phyloP scores from a whole-genome alignment of 2,797 vertebrate genomes.

The Kryptolebias ocellatus region DNA sequence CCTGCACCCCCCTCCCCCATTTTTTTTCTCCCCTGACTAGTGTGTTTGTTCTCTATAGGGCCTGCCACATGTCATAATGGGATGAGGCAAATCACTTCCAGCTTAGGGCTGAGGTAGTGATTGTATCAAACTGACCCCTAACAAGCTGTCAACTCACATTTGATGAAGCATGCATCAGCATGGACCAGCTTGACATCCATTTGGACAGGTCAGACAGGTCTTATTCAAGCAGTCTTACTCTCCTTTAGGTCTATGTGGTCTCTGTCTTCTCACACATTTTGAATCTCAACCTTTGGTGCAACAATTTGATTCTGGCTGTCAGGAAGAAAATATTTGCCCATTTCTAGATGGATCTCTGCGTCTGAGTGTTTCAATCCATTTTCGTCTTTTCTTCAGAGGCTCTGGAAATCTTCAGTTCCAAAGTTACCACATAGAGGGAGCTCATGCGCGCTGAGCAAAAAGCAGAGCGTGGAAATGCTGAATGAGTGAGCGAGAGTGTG shows the following conservation, averaged over 20 bases:
- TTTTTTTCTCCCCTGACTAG: neutral
- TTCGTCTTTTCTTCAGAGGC: neutral
- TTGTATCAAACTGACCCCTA: constrained; percentile 79
- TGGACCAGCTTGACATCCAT: constrained; percentile 39
- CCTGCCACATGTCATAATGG: constrained; percentile 61
- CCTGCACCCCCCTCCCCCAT: constrained; percentile 26
- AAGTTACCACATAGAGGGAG: constrained; percentile 68
- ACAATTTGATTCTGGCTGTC: neutral
- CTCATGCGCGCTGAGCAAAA: constrained; percentile 57
- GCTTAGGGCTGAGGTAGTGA: constrained; percentile 62
- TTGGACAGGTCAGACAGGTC: constrained; percentile 61
- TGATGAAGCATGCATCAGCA: constrained; percentile 75
- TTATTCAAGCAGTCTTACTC: constrained; percentile 37
- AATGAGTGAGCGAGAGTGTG: constrained; percentile 57
- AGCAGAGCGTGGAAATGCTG: constrained; percentile 60
- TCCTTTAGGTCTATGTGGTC: neutral
- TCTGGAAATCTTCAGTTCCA: constrained; percentile 46
- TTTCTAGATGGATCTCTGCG: too few species aligned
- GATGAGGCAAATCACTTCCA: constrained; percentile 70
- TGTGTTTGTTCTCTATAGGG: constrained; percentile 41
- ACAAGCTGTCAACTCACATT: constrained; percentile 80
- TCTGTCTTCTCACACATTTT: neutral
- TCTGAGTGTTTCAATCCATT: neutral
- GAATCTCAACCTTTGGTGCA: too few species aligned
- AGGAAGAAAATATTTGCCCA: too few species aligned